Evolutionary conservation across 2,888 invertebrate genomes (phyloP).

Genomic region (Yponomeuta evonymella): DNA sequence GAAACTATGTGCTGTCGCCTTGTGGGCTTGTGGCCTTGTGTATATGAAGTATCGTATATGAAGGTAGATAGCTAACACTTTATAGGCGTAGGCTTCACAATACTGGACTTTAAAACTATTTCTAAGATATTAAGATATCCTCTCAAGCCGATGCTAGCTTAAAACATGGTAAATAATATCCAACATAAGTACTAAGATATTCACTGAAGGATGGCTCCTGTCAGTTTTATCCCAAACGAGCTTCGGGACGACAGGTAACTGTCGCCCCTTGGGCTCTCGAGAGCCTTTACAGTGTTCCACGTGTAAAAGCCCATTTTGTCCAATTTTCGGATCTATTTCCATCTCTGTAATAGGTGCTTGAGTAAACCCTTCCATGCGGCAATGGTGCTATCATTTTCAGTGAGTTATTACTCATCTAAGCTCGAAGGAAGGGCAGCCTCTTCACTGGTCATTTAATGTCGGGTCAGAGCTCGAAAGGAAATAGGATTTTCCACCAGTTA

Average conservation of each 20-base stretch:
- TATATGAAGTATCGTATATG: too few species aligned
- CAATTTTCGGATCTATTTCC: background rate
- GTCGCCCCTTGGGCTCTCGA: background rate
- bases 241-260: background rate
- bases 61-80: too few species aligned
- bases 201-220: background rate
- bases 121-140: too few species aligned
- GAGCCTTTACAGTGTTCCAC: background rate
- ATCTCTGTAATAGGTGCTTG: background rate
- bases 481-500: background rate
- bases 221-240: background rate
- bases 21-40: too few species aligned
- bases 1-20: too few species aligned
- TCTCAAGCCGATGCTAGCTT: too few species aligned
- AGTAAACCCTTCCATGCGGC: too few species aligned
- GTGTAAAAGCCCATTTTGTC: background rate
- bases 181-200: background rate
- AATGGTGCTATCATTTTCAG: background rate
- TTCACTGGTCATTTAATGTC: background rate
- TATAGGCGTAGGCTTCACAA: too few species aligned
- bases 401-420: background rate
- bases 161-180: too few species aligned
- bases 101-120: too few species aligned
- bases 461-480: background rate
- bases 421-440: background rate